A percentile compares a stretch with the other conserved stretches of the same genome.
These are phyloP conservation scores for Mesembrinibis cayennensis DNA, from an alignment of 2,113 vertebrate genomes.

Conservation along the genomic window DNA sequence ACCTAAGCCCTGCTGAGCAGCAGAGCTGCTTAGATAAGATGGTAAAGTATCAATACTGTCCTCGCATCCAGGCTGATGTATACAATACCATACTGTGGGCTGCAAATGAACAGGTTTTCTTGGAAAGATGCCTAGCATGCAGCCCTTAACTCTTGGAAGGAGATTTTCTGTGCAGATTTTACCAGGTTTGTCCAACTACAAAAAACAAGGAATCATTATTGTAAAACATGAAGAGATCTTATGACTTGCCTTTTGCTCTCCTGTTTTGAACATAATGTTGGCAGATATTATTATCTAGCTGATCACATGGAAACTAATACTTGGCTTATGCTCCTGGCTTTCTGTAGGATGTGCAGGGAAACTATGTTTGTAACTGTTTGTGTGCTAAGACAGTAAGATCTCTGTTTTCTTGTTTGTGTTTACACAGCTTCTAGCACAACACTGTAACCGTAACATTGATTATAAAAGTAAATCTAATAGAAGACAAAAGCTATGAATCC, in stretches of 20 bases:
- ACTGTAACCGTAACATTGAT: neutral
- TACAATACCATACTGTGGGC: neutral
- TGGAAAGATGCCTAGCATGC: neutral
- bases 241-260: neutral
- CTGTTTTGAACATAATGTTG: neutral
- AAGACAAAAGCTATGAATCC: neutral
- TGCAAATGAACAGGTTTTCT: neutral
- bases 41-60: neutral
- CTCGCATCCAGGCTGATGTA: neutral
- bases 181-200: neutral
- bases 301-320: neutral
- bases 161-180: neutral
- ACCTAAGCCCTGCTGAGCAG: neutral
- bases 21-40: neutral
- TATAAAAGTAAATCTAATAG: neutral
- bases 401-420: neutral
- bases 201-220: neutral
- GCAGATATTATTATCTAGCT: neutral
- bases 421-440: neutral
- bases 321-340: neutral
- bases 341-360: neutral
- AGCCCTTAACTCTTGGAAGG: neutral
- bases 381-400: neutral
- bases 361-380: neutral
- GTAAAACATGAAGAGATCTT: neutral